phyloP scores from a whole-genome alignment of 2,888 invertebrate species.

The Ichneumoninae sp. region DNA sequence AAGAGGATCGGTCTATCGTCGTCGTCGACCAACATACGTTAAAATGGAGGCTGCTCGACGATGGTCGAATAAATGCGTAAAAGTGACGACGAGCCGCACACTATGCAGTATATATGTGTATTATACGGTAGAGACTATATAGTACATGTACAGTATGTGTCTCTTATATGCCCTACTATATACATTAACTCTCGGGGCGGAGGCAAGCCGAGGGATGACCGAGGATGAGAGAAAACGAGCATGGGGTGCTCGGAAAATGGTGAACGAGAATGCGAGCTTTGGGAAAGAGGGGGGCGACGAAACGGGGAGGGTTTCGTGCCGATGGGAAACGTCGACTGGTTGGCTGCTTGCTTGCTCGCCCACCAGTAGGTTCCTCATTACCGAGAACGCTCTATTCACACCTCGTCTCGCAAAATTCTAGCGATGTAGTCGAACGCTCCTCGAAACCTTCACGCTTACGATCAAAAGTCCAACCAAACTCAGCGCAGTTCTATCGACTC shows the following conservation, averaged over 20 bases:
- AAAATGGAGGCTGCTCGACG: conserved; percentile 75
- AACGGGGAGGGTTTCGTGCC: conserved; percentile 72
- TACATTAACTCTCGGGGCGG: conserved; percentile 42
- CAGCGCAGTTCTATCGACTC: background rate
- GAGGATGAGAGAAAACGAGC: conserved; percentile 70
- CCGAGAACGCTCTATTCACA: conserved; percentile 78
- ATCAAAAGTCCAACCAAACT: background rate
- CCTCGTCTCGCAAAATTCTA: conserved; percentile 71
- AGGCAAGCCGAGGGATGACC: conserved; percentile 61
- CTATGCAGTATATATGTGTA: conserved; percentile 24
- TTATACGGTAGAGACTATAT: conserved; percentile 16
- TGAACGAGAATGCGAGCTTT: conserved; percentile 71
- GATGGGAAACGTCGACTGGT: conserved; percentile 69
- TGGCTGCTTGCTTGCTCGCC: conserved; percentile 74
- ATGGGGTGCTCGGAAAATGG: conserved; percentile 73
- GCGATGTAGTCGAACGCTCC: conserved; percentile 70
- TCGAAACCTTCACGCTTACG: background rate
- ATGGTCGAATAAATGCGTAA: conserved; percentile 70
- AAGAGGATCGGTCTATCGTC: conserved; percentile 61
- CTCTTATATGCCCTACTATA: conserved; percentile 23
- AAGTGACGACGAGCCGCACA: conserved; percentile 43
- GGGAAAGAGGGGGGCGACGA: conserved; percentile 68
- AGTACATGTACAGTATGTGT: conserved; percentile 1
- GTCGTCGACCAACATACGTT: conserved; percentile 71
- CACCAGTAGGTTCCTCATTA: conserved; percentile 78